Evolutionary conservation across 2,113 vertebrate genomes (phyloP), one percentile per base, ranked within the genome.

Genomic region (Platycercus adscitus): DNA sequence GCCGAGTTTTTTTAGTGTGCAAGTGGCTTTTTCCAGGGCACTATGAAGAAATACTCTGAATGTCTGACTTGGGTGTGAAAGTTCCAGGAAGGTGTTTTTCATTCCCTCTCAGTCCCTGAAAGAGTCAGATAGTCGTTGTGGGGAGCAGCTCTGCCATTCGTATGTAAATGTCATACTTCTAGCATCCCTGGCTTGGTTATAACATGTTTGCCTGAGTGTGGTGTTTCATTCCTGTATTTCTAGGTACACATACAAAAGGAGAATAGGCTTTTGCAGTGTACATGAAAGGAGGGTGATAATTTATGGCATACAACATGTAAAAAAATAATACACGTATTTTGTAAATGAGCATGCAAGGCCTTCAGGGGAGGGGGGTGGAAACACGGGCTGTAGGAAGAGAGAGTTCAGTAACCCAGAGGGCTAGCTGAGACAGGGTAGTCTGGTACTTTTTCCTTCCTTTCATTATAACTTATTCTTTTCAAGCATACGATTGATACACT

Each of bases 61-160:
- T 94, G 73, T 88, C 92, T 94, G 52, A 55, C 76, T 85, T 76
- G 94, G 75, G 93, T 82, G 89, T 96, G 81, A 96, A 86, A 91
- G 94, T 89, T 90, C 25, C 31, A 82, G 78, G 89, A 89, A 87
- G 75, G 55, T 87, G 8, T 69, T 95, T 95, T 77, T 91, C 31
- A 20, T 86, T 70, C 68, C 49, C 31, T 43, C 50, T 75, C 58
- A 10, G 50, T 39, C 73, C 24, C 39, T 66, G 53, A 15, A 56
- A 82, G 78, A 69, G 28, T 71, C 47, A 46, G 55, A 43, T 43
- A 20, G 39, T n/a, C 60, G n/a, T 73, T 4, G 0, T 4, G 13
- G 35, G n/a, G 43, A 89, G 60, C 55, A 31, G 69, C 53, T 69
- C 31, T 82, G 49, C 69, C 49, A 56, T 63, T 68, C 15, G 0